Evolutionary conservation across 2,888 invertebrate genomes (phyloP), one percentile per base, ranked within the genome.

Genomic region (Callosobruchus maculatus): DNA sequence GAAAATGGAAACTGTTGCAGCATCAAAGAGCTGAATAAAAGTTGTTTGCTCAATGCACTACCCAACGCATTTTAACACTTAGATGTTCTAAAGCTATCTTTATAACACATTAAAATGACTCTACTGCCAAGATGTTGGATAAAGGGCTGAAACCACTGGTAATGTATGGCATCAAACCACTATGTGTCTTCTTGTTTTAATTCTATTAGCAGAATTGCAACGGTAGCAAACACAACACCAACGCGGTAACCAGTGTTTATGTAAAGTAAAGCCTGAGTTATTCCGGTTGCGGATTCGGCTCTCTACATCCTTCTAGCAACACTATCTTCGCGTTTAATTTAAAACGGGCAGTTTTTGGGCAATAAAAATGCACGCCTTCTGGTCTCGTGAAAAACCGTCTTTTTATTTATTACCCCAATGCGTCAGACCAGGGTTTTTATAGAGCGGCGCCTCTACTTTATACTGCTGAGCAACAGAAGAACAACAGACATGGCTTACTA

Each of bases 351-450:
- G 85, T 87, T 87, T 87, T 87, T 86, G 84, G 85, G 87, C 85
- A 86, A 87, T 87, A 87, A 87, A 87, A 87, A 87, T 87, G 87
- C 86, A 87, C 87, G 87, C 87, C 87, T 87, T 87, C 86, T 87
- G 87, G 85, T 85, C 85, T 83, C 85, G 83, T 84, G 85, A 86
- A 86, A 86, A 86, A 86, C 84, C 84, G 85, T 85, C 85, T 86
- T 87, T 87, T 87, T 87, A 87, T 87, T 87, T 87, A 87, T 87
- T 85, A 81, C 85, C 80, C 74, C 78, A 77, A 75, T 75, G 81
- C 74, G 80, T 74, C 78, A 67, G 74, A 72, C 76, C 78, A 71
- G 71, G 69, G 79, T 78, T 76, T 77, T 73, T 20, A 70, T 21
- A 9, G 22, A 79, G 81, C 83, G 80, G 80, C 5, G 18, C 49